A percentile compares a stretch with the other conserved stretches of the same genome.
phyloP scores from a whole-genome alignment of 1,140 invertebrate genomes.

The Drosophila funebris region DNA sequence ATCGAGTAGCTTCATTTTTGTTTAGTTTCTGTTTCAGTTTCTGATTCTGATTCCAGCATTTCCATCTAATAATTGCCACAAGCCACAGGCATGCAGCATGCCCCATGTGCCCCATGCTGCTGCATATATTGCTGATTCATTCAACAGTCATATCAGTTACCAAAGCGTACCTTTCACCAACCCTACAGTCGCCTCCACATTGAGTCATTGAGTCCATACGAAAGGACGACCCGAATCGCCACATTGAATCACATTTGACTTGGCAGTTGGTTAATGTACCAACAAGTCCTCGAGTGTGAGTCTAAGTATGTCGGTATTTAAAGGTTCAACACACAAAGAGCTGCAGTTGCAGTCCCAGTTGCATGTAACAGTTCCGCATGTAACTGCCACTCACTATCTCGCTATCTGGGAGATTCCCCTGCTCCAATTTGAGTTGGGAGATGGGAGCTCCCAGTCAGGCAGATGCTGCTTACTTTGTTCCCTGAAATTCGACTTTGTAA shows the following conservation, averaged over 20 bases:
- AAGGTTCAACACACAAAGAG: slow-evolving; percentile 10
- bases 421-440: neutral
- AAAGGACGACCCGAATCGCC: slow-evolving; percentile 36
- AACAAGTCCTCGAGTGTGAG: neutral
- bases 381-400: slow-evolving; percentile 3
- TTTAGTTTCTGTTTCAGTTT: neutral
- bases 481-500: slow-evolving; percentile 8
- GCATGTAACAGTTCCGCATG: neutral
- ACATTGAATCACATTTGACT: slow-evolving; percentile 31
- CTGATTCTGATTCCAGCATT: neutral
- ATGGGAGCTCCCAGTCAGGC: neutral
- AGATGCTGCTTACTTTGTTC: neutral
- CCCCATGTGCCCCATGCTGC: neutral
- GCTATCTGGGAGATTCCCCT: neutral
- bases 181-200: neutral
- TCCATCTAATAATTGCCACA: neutral
- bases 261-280: neutral
- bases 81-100: neutral
- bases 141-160: slow-evolving; percentile 26
- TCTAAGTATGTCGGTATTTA: neutral
- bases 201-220: slow-evolving; percentile 9
- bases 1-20: slow-evolving; percentile 11
- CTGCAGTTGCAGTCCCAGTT: neutral
- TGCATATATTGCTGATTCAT: slow-evolving; percentile 8
- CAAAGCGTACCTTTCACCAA: slow-evolving; percentile 14